Evolutionary conservation across 2,888 invertebrate genomes (phyloP).

Genomic region (Agrotis segetum): DNA sequence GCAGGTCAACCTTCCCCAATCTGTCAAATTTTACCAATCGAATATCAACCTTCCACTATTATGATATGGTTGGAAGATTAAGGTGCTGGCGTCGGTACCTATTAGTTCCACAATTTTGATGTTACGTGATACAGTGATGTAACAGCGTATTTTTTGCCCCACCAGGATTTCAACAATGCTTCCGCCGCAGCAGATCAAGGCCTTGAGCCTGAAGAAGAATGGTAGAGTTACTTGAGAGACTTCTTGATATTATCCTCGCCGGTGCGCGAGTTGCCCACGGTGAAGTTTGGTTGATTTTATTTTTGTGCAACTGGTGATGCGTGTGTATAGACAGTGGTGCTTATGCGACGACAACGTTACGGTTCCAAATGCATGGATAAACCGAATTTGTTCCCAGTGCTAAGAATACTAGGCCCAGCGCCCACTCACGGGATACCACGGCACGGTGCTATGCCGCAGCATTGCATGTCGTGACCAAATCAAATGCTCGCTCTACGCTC

Average conservation of each 20-base stretch:
- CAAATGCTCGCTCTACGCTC: no score
- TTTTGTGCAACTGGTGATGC: slow-evolving; percentile 78
- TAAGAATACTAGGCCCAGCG: slow-evolving; percentile 36
- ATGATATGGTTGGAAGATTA: no score
- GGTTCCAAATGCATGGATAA: slow-evolving; percentile 37
- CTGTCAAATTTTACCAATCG: no score
- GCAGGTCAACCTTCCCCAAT: no score
- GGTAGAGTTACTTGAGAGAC: slow-evolving; percentile 81
- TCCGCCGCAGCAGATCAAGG: slow-evolving; percentile 74
- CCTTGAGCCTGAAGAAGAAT: slow-evolving; percentile 90
- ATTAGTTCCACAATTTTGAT: background rate
- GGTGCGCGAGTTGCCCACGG: slow-evolving; percentile 50
- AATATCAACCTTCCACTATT: no score
- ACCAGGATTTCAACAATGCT: slow-evolving; percentile 82
- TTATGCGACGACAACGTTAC: slow-evolving; percentile 68
- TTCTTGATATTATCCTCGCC: slow-evolving; percentile 69
- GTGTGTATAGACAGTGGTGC: slow-evolving; percentile 80
- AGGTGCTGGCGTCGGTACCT: no score
- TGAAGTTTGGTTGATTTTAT: slow-evolving; percentile 65
- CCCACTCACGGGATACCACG: no score
- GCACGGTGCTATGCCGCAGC: no score
- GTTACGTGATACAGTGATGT: background rate
- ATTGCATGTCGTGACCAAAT: no score
- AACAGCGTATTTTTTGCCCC: background rate
- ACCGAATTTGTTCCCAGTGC: slow-evolving; percentile 60